Percentiles rank a stretch among this genome's conserved stretches.
phyloP scores from a whole-genome alignment of 2,113 vertebrate genomes.

The Taxidea taxus region DNA sequence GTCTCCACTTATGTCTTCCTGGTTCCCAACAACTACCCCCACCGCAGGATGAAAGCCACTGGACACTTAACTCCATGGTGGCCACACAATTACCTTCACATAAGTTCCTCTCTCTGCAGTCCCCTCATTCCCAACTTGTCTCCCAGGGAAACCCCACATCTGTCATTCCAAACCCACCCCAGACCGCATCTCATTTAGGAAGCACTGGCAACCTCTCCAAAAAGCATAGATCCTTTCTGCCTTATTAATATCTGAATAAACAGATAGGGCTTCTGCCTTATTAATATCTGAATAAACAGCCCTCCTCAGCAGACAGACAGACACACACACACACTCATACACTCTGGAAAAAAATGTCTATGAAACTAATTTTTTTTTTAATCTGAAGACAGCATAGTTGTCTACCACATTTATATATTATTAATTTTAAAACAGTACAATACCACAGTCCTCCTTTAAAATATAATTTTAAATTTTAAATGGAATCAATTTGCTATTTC shows the following conservation, averaged over 20 bases:
- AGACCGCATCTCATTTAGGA: not conserved
- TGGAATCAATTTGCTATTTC: no score
- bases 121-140: not conserved
- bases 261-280: not conserved
- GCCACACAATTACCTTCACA: not conserved
- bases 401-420: no score
- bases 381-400: no score
- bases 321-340: no score
- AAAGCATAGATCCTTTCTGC: not conserved
- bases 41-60: not conserved
- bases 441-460: no score
- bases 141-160: not conserved
- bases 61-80: not conserved
- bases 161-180: not conserved
- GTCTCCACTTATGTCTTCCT: not conserved
- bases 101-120: not conserved
- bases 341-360: no score
- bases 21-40: not conserved
- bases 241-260: not conserved
- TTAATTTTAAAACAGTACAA: no score
- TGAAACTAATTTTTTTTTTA: no score
- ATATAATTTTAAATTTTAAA: no score
- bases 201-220: not conserved
- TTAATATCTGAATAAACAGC: not conserved
- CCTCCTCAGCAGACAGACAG: not conserved